These are phyloP conservation scores for Bedellia somnulentella DNA, from an alignment of 2,888 invertebrate genomes.

Conservation along the genomic window DNA sequence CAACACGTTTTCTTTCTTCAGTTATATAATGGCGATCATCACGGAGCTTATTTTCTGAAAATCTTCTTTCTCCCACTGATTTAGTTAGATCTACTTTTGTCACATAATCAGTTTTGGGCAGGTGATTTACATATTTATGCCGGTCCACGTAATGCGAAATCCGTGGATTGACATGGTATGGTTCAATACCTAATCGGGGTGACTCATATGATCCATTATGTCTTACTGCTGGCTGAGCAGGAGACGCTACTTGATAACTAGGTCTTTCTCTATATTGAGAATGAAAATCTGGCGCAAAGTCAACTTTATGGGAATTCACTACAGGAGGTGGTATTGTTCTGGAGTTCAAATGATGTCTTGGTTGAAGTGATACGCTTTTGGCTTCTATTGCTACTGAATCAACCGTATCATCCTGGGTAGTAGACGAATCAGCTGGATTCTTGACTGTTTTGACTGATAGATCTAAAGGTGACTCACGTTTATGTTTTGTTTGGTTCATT, in stretches of 20 bases:
- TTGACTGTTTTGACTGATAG: slow-evolving; percentile 87
- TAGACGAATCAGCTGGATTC: slow-evolving; percentile 87
- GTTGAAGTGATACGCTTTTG: slow-evolving; percentile 28
- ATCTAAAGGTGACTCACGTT: slow-evolving; percentile 81
- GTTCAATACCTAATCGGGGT: slow-evolving; percentile 24
- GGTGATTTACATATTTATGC: slow-evolving; percentile 25
- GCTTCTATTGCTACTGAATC: slow-evolving; percentile 44
- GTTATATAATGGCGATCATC: slow-evolving; percentile 41
- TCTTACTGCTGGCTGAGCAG: slow-evolving; percentile 21
- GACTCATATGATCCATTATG: slow-evolving; percentile 37
- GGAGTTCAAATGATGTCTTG: slow-evolving; percentile 27
- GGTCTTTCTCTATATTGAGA: slow-evolving; percentile 47
- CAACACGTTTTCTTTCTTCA: slow-evolving; percentile 45
- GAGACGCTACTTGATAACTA: slow-evolving; percentile 14
- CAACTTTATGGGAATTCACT: slow-evolving; percentile 66
- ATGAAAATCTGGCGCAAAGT: slow-evolving; percentile 76
- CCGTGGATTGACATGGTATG: slow-evolving; percentile 35
- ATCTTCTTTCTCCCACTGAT: slow-evolving; percentile 29
- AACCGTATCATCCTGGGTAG: slow-evolving; percentile 67
- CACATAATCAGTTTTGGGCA: slow-evolving; percentile 32
- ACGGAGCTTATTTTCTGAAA: slow-evolving; percentile 30
- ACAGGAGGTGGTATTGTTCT: slow-evolving; percentile 20
- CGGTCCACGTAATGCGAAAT: slow-evolving; percentile 31
- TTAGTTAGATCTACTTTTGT: slow-evolving; percentile 52
- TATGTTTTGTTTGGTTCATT: slow-evolving; percentile 54